These are phyloP conservation scores for Cervus canadensis DNA, from an alignment of 2,113 vertebrate species.

Conservation along the genomic window DNA sequence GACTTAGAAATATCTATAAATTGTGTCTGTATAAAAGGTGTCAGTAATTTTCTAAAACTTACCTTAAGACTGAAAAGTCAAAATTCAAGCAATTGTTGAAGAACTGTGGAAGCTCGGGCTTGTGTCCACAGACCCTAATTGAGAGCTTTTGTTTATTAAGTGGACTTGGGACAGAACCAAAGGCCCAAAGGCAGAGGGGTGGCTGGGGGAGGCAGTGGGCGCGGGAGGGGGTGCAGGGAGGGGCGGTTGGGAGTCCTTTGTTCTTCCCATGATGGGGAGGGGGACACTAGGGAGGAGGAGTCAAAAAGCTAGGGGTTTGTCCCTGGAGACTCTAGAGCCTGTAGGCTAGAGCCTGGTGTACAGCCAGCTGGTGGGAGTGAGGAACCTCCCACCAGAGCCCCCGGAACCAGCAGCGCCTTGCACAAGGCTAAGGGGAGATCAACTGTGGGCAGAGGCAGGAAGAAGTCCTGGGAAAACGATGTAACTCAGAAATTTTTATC, in stretches of 20 bases:
- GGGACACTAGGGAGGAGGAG: neutral
- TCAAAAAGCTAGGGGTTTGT: neutral
- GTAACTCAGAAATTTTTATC: neutral
- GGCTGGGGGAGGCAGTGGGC: neutral
- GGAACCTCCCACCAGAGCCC: neutral
- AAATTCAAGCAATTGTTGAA: neutral
- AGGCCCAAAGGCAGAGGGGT: neutral
- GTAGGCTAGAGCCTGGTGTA: neutral
- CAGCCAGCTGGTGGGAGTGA: neutral
- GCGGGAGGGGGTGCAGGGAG: fast-evolving
- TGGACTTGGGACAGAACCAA: neutral
- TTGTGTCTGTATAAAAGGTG: neutral
- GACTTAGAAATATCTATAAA: neutral
- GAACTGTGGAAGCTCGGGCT: neutral
- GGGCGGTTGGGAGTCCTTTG: neutral
- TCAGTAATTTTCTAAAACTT: neutral
- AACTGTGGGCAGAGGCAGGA: neutral
- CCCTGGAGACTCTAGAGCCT: neutral
- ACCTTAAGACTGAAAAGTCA: neutral
- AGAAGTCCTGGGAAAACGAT: neutral
- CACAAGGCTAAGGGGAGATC: neutral
- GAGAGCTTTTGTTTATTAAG: neutral
- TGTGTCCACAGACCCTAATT: neutral
- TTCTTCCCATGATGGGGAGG: neutral
- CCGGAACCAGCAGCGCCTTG: neutral